Base-by-base conservation (phyloP, 2,888 invertebrate genomes). In the Trachelus iudaicus region DNA sequence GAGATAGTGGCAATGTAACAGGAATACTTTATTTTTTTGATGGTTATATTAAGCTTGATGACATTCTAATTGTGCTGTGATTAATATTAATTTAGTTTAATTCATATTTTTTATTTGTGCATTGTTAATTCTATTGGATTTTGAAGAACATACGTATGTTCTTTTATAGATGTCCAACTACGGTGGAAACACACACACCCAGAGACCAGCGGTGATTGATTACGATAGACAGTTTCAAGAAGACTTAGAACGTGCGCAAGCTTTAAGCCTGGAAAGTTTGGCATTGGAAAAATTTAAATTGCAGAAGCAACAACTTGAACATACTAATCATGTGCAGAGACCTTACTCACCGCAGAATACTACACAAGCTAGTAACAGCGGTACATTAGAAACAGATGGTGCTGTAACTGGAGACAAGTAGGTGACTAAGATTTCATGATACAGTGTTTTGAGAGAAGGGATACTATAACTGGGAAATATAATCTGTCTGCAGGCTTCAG, bases 221-320 rank as follows among this genome's bases (percentile, higher is more conserved):
- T 95, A 95, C 92, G 97, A 97, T 88, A 94, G 95, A 87, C 95
- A 97, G 92, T 97, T 96, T 89, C 94, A 96, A 93, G 96, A 96
- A 82, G 97, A 98, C 90, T 92, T 97, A 90, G 97, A 97, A 92
- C 95, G 96, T 91, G 97, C 97, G 1, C 96, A 96, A 90, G 97
- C 97, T 76, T 92, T 97, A 75, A 97, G 97, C 92, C 93, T 97
- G 89, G 97, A 97, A 92, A 96, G 96, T 88, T 93, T 97, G 84
- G 97, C 97, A 69, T 92, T 97, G 83, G 97, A 97, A 89, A 95
- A 96, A 89, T 97, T 96, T 91, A 94, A 94, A 85, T 94, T 96
- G 82, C 94, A 95, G 91, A 96, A 95, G 91, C 93, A 94, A 79
- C 89, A 87, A 76, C 85, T 85, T 33, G 88, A 89, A 12, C 87